Evolutionary conservation across 2,888 invertebrate species (phyloP).

Genomic region (Tipula unca): DNA sequence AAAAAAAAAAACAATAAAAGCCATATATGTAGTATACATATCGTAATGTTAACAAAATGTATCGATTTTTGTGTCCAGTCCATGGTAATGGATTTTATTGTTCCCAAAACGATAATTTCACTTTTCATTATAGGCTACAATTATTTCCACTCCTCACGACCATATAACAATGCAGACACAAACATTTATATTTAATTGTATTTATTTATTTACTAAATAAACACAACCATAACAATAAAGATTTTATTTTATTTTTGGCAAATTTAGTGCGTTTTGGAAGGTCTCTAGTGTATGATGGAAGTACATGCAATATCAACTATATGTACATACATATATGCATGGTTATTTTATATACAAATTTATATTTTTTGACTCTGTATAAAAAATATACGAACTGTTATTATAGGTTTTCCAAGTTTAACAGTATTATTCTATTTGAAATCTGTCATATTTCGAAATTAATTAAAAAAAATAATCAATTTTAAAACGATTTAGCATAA

Average conservation of each 20-base stretch:
- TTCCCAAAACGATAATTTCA: neutral
- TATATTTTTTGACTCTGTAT: too few relatives aligned
- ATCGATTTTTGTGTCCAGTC: neutral
- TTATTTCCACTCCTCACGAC: neutral
- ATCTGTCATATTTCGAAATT: too few relatives aligned
- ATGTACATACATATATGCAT: too few relatives aligned
- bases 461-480: too few relatives aligned
- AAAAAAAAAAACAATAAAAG: neutral
- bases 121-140: neutral
- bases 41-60: neutral
- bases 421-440: too few relatives aligned
- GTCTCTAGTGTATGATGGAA: neutral
- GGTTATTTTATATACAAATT: too few relatives aligned
- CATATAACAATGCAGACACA: neutral
- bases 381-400: too few relatives aligned
- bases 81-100: neutral
- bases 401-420: too few relatives aligned
- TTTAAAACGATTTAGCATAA: too few relatives aligned
- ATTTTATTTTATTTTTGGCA: neutral
- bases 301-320: too few relatives aligned
- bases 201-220: neutral
- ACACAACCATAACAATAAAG: neutral
- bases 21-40: too few relatives aligned
- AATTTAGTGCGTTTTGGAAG: neutral
- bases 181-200: neutral